Evolutionary conservation across 2,888 invertebrate species (phyloP), one percentile per base, ranked within the genome.

Genomic region (Neria commutata): DNA sequence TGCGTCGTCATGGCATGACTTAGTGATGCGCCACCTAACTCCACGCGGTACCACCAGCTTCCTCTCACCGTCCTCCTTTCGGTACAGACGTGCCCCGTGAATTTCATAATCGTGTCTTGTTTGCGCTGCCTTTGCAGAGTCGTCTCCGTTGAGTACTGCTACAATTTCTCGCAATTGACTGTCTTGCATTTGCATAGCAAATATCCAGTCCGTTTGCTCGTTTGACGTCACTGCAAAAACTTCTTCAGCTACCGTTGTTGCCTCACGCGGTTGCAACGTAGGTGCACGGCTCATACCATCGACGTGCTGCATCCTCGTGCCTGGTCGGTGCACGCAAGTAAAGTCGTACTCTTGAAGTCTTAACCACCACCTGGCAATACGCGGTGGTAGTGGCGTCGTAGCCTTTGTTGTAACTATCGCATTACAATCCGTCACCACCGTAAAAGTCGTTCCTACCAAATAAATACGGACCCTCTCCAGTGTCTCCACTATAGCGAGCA

Each of bases 381-480:
- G 56, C 2, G 71, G 68, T 34, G 63, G 51, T 48, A 76, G 42
- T 1, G 73, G 62, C 49, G 71, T 67, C 45, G 70, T 74, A 5
- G 58, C 54, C 4, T 67, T 67, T 1, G 73, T 75, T 1, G 71
- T 67, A 3, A 66, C 64, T 0, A 81, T 54, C 0, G 75, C 63
- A 8, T 70, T 67, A 50, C 75, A 75, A 60, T 81, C 77, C 0
- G 77, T 79, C 3, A 73, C 54, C 5, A 80, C 66, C 1, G 54
- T 60, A 33, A 78, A 74, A 0, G 16, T 17, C 19, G 58, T 66
- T 1, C 78, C 78, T 10, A 73, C 61, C 0, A 81, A 29, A 34
- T 79, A 81, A 0, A 71, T 65, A 29, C 77, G 54, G 60, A 81
- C 78, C 45, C 75, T 66, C 11, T 64, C 58, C 26, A 79, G 40